Conservation (phyloP, 2,888 invertebrate species). For the Anarsia innoxiella region DNA sequence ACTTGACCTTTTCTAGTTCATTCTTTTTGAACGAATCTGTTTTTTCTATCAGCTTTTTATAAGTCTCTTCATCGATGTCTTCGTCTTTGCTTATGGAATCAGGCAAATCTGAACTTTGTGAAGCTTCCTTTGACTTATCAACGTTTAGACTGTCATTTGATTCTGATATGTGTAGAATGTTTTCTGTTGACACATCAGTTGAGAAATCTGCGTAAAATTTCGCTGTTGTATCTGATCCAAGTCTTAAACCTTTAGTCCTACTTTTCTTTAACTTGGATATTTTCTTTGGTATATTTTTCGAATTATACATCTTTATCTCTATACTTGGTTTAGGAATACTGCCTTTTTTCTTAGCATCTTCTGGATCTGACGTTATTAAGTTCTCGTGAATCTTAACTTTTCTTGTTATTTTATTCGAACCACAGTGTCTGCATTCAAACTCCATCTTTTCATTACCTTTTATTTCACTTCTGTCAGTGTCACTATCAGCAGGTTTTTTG, state of each 20-base stretch:
- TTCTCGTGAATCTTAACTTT: constrained; percentile 42
- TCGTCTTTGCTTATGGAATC: constrained; percentile 57
- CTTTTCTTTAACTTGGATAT: constrained; percentile 82
- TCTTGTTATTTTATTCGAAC: constrained; percentile 57
- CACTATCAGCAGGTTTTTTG: constrained; percentile 55
- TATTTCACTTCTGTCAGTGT: constrained; percentile 44
- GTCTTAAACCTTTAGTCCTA: constrained; percentile 71
- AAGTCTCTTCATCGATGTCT: constrained; percentile 65
- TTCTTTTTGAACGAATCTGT: constrained; percentile 73
- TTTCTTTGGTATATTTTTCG: constrained; percentile 81
- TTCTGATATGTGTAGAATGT: constrained; percentile 78
- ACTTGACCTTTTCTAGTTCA: constrained; percentile 67
- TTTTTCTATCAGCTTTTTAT: constrained; percentile 65
- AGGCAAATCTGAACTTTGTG: constrained; percentile 29
- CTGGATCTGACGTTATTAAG: constrained; percentile 51
- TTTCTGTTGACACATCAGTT: constrained; percentile 77
- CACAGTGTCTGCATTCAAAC: constrained; percentile 65
- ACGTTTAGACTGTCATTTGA: constrained; percentile 77
- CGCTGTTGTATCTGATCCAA: constrained; percentile 70
- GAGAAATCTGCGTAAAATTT: constrained; percentile 80
- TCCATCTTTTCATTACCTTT: constrained; percentile 62
- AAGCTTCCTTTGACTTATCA: constrained; percentile 43
- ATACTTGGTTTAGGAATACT: constrained; percentile 45
- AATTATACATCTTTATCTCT: constrained; percentile 78
- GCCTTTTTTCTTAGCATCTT: constrained; percentile 43